Conservation (phyloP, 1,140 invertebrate species). For the Dryas iulia region DNA sequence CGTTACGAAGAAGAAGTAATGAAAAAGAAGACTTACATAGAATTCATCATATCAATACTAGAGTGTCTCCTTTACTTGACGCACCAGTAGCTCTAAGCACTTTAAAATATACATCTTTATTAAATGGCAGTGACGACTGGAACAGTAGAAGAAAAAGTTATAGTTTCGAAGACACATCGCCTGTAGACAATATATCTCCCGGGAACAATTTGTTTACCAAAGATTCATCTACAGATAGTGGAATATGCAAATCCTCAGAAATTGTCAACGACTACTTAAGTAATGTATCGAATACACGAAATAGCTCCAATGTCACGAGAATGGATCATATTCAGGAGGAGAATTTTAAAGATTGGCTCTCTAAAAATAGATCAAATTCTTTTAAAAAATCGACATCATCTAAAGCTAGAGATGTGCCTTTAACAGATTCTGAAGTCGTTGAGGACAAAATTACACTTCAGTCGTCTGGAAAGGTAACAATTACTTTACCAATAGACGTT, state of each 20-base stretch:
- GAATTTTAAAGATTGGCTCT: slow-evolving; percentile 70
- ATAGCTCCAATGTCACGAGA: slow-evolving; percentile 26
- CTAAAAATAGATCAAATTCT: slow-evolving; percentile 53
- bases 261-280: slow-evolving; percentile 71
- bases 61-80: slow-evolving; percentile 61
- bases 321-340: slow-evolving; percentile 44
- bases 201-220: slow-evolving; percentile 78
- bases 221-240: slow-evolving; percentile 87
- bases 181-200: slow-evolving; percentile 60
- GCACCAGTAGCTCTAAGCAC: slow-evolving; percentile 62
- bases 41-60: slow-evolving; percentile 46
- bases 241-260: slow-evolving; percentile 85
- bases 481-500: slow-evolving; percentile 65
- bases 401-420: slow-evolving; percentile 2
- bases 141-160: slow-evolving; percentile 86
- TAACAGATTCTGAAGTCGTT: slow-evolving; percentile 9
- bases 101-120: slow-evolving; percentile 71
- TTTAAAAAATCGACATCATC: slow-evolving; percentile 19
- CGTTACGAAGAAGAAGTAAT: slow-evolving; percentile 47
- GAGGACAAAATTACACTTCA: slow-evolving; percentile 61
- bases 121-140: slow-evolving; percentile 82
- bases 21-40: slow-evolving; percentile 40
- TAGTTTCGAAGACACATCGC: slow-evolving; percentile 85
- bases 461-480: slow-evolving; percentile 66
- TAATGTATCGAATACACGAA: slow-evolving; percentile 13